Base-by-base conservation (phyloP, 2,888 invertebrate species). In the Leistus spinibarbis region DNA sequence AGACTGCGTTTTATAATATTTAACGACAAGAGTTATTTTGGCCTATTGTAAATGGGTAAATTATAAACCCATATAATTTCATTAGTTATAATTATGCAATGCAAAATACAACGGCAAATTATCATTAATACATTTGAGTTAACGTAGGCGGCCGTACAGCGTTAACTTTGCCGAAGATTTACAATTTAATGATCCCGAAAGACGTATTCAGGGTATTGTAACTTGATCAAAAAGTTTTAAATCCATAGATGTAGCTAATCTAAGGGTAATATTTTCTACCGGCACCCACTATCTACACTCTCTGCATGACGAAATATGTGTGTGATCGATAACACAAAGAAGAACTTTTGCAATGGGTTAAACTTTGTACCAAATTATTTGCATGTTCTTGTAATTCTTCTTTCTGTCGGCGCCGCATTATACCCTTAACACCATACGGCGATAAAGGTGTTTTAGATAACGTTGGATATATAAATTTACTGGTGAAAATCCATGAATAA, bases 221-320 rank as follows among this genome's bases (percentile, higher is more conserved):
- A 40, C 60, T 70, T 53, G 63, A 70, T 70, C 62, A 54, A 40
- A 63, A 70, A 70, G 70, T 70, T 70, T 63, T 70, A 70, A 63
- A 63, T 70, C 69, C 69, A 62, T 62, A 53, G 69, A 40, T 10
- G 40, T 10, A 40, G 40, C 40, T 40, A 40, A 40, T 40, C 40
- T 40, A 40, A 40, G 40, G 40, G 40, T 40, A 40, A 40, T 40
- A 40, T 40, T 40, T 40, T 40, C 40, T 10, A 40, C 40, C 40
- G 4, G 40, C 40, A 10, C 40, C 13, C 40, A 13, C 40, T 40
- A 40, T 40, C 40, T 40, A 40, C 40, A 40, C 40, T 40, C 40
- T 40, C 0, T 40, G 40, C 40, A 40, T 40, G 40, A 40, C 40
- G 40, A 40, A 40, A 40, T 40, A 40, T 40, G 40, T 40, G 40